Conservation (phyloP, 2,797 vertebrate species). For the Tympanoctomys barrerae region DNA sequence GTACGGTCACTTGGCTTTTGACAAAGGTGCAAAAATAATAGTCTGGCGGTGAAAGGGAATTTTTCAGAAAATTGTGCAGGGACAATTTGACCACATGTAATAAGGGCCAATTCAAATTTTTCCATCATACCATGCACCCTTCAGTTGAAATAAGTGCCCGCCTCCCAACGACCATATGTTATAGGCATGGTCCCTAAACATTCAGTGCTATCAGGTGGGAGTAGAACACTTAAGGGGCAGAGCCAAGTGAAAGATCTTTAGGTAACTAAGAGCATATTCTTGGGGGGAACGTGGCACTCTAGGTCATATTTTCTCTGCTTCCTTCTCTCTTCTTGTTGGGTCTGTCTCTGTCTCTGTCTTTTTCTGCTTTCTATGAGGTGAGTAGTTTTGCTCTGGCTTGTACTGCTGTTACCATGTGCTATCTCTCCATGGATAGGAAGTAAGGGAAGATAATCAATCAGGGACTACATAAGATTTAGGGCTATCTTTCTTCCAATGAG, state of each 20-base stretch:
- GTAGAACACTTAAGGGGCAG: neutral
- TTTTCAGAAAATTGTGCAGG: neutral
- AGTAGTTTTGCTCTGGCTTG: neutral
- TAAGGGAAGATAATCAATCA: neutral
- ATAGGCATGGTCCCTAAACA: neutral
- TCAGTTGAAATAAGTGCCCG: neutral
- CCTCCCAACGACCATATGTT: neutral
- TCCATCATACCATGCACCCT: neutral
- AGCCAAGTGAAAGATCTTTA: neutral
- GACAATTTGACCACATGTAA: neutral
- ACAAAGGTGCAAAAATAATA: neutral
- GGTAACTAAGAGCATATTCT: neutral
- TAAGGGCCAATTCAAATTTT: neutral
- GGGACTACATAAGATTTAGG: neutral
- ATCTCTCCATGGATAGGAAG: neutral
- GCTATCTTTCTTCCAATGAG: neutral
- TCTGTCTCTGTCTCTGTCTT: neutral
- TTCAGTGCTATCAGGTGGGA: no score
- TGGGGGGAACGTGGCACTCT: neutral
- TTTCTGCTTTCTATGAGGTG: neutral
- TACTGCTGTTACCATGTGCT: neutral
- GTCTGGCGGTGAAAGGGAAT: neutral
- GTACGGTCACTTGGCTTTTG: constrained; percentile 13
- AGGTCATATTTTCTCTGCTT: neutral
- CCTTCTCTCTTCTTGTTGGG: neutral